Evolutionary conservation across 2,888 invertebrate species (phyloP), one percentile per base, ranked within the genome.

Genomic region (Trissoscelio sp.): DNA sequence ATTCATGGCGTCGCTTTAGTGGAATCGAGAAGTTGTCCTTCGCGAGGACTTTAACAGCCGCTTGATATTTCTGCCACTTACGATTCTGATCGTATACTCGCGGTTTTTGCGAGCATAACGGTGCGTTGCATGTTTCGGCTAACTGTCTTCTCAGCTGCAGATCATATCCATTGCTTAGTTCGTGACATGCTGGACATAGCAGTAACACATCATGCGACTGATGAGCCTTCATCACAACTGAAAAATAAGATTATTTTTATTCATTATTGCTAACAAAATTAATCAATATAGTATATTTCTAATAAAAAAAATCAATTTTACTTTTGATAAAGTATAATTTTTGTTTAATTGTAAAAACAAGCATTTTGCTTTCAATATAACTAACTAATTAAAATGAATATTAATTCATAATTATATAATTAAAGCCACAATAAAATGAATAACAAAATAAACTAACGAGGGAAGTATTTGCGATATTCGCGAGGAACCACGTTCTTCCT

Each of bases 401-500:
- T n/a, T n/a, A n/a, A n/a, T n/a, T n/a, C n/a, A n/a, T n/a, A n/a
- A n/a, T n/a, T n/a, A n/a, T n/a, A n/a, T n/a, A n/a, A n/a, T n/a
- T n/a, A n/a, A n/a, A n/a, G n/a, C n/a, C n/a, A n/a, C n/a, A n/a
- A n/a, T n/a, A n/a, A n/a, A n/a, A n/a, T n/a, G n/a, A n/a, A n/a
- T n/a, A n/a, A n/a, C n/a, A n/a, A n/a, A 48, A 22, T 14, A 4
- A 34, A 85, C 89, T 88, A 83, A 95, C 95, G 92, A 57, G 96
- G 96, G 84, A 96, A 96, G 83, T 94, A 94, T 92, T 94, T 96
- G 82, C 96, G 93, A 88, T 97, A 97, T 90, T 97, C 96, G 72
- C 95, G 93, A 0, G 97, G 97, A 31, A 97, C 95, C n/a, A 97
- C 94, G 85, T 96, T 95, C 91, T 97, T 97, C 16, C 95, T 92